phyloP scores from a whole-genome alignment of 2,888 invertebrate species.

The Stegana nigrithorax region DNA sequence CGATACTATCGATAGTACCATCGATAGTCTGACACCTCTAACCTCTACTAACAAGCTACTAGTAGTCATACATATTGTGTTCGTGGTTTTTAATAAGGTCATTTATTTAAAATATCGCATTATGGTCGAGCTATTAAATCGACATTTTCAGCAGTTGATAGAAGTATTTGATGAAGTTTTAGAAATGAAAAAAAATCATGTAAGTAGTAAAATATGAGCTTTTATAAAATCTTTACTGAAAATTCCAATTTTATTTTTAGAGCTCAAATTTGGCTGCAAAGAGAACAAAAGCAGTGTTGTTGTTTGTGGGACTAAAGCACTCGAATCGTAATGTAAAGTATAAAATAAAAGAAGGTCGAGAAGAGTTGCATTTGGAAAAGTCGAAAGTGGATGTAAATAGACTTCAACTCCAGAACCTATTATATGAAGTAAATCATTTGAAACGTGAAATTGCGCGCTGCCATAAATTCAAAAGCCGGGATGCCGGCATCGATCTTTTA shows the following conservation, averaged over 20 bases:
- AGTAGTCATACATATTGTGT: no score
- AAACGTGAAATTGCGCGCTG: constrained; percentile 96
- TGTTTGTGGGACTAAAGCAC: constrained; percentile 87
- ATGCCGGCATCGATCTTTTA: constrained; percentile 92
- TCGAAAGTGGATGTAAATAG: constrained; percentile 91
- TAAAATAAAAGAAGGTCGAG: constrained; percentile 83
- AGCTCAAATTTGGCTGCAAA: constrained; percentile 71
- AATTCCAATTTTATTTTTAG: constrained; percentile 7
- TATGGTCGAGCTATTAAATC: constrained; percentile 44
- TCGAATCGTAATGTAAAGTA: constrained; percentile 92
- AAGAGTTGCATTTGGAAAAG: constrained; percentile 84
- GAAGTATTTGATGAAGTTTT: constrained; percentile 77
- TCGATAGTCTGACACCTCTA: no score
- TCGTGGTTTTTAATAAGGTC: no score
- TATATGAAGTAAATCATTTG: constrained; percentile 94
- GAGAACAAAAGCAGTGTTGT: constrained; percentile 79
- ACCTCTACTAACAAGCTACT: no score
- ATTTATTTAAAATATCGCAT: no score
- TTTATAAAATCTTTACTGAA: background rate
- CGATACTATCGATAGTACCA: no score
- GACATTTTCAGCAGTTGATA: constrained; percentile 76
- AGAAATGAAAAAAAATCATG: constrained; percentile 73
- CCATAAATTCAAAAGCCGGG: constrained; percentile 93
- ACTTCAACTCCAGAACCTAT: constrained; percentile 89
- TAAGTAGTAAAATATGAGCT: constrained; percentile 24